Evolutionary conservation across 2,113 vertebrate genomes (phyloP), one percentile per base, ranked within the genome.

Genomic region (Labeo rohita): DNA sequence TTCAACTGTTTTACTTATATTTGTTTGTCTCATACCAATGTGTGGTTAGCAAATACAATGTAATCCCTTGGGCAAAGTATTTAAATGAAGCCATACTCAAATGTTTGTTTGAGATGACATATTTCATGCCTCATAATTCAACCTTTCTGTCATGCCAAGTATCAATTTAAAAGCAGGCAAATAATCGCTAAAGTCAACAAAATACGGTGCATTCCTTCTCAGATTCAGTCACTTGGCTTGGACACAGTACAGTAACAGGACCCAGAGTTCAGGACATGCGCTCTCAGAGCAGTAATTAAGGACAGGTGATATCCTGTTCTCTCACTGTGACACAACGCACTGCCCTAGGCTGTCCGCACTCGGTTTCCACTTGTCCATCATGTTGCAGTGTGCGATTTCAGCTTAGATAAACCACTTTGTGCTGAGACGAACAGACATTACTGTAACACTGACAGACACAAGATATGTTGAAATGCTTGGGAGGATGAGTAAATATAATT

Each of bases 351-450:
- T 65, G 45, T 76, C 65, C 11, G 3, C 52, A 63, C 75, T 45
- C 45, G 9, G 65, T 49, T 84, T 84, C 84, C 63, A 68, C 63
- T 54, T 80, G 68, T 85, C 82, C 72, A 80, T 89, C 84, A 87
- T 45, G 76, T 34, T 50, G 54, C 49, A 66, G 87, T 80, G 87
- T 85, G 83, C 36, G 28, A 84, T 86, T 87, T 87, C 76, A 89
- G 80, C 8, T 28, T 74, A n/a, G 54, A 84, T 47, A 86, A 83
- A 63, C 73, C 43, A 49, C 76, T 59, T 34, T 56, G 34, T 23
- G 39, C 50, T 68, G n/a, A 39, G 50, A 66, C 4, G 10, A 21
- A 73, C 18, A 45, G 28, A 68, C 63, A 66, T 61, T 47, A 61
- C 56, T 61, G 56, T 61, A 61, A 45, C 49, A 59, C n/a, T 47